Evolutionary conservation across 1,140 invertebrate species (phyloP), one percentile per base, ranked within the genome.

Genomic region (Zeugodacus cucurbitae): DNA sequence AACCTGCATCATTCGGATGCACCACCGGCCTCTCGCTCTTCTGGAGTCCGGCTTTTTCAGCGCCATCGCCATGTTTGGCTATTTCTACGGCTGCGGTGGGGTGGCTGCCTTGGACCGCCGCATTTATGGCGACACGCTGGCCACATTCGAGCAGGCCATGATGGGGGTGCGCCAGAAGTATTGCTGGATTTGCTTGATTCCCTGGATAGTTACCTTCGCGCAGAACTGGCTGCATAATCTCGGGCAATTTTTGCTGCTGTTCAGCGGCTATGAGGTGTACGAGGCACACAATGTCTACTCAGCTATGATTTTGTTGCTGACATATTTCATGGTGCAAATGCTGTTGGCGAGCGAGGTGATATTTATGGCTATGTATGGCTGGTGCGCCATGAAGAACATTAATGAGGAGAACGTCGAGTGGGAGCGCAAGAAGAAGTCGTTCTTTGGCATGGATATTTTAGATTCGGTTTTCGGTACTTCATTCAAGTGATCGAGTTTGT

Each of bases 1-100:
- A 44, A 88, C 88, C 67, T 88, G 88, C 88, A 88, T 88, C 85
- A 87, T 88, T n/a, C 88, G 86, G n/a, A 87, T 87, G 86, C 88
- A 88, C 64, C 67, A 88, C 70, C 58, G 41, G 85, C 88, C 85
- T 41, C 54, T 87, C 59, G 64, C 54, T 48, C 34, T 78, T 2
- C 44, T 87, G 22, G 88, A 88, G 54, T 74, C 88, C n/a, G 57
- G 82, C 7, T 88, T 88, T 26, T 87, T 88, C 67, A 59, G 82
- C 34, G 26, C 48, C 44, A 32, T 87, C 67, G 88, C 88, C 29
- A 74, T 88, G 64, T 88, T 87, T 29, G 86, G 86, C 10, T 88
- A 78, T 34, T 87, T 88, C 26, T 64, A 78, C 17, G 88, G 88
- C 20, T 64, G 88, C 32, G 88, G 26, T 11, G 64, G 64, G 6